Evolutionary conservation across 2,888 invertebrate genomes (phyloP).

Genomic region (Tryphoninae sp.): DNA sequence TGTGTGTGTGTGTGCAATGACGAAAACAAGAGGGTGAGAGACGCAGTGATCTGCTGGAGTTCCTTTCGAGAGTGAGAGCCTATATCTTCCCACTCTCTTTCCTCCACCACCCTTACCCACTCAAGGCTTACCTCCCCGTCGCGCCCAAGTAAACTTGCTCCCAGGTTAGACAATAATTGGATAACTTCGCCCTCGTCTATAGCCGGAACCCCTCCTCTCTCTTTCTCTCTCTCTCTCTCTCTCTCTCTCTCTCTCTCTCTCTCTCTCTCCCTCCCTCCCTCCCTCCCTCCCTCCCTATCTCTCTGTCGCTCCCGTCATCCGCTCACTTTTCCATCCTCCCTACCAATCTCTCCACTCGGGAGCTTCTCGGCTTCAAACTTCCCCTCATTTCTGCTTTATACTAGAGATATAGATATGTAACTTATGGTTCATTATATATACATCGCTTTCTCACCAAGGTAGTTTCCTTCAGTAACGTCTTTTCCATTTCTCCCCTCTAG

Average conservation of each 20-base stretch:
- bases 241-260: slow-evolving; percentile 68
- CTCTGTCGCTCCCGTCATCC: slow-evolving; percentile 70
- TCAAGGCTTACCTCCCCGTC: slow-evolving; percentile 68
- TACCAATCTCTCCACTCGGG: slow-evolving; percentile 65
- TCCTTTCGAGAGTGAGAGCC: slow-evolving; percentile 64
- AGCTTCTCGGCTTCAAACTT: slow-evolving; percentile 58
- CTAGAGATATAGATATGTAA: slow-evolving; percentile 23
- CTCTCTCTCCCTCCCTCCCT: slow-evolving; percentile 74
- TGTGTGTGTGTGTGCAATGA: slow-evolving; percentile 63
- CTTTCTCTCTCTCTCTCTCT: slow-evolving; percentile 74
- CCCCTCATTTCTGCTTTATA: slow-evolving; percentile 56
- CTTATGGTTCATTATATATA: not conserved
- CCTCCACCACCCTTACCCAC: slow-evolving; percentile 38
- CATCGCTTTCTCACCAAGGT: slow-evolving; percentile 54
- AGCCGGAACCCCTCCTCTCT: slow-evolving; percentile 66
- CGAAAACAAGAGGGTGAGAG: slow-evolving; percentile 58
- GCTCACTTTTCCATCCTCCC: slow-evolving; percentile 77
- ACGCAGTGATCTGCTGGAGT: slow-evolving; percentile 52
- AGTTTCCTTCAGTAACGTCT: slow-evolving; percentile 39
- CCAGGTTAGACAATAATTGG: slow-evolving; percentile 82
- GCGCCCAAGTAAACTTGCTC: slow-evolving; percentile 78
- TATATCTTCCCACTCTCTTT: slow-evolving; percentile 58
- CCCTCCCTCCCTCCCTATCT: too few species aligned
- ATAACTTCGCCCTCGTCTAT: slow-evolving; percentile 79
- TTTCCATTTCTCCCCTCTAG: slow-evolving; percentile 16